Evolutionary conservation across 2,797 vertebrate genomes (phyloP), one percentile per base, ranked within the genome.

Genomic region (Dendrocincla tyrannina): DNA sequence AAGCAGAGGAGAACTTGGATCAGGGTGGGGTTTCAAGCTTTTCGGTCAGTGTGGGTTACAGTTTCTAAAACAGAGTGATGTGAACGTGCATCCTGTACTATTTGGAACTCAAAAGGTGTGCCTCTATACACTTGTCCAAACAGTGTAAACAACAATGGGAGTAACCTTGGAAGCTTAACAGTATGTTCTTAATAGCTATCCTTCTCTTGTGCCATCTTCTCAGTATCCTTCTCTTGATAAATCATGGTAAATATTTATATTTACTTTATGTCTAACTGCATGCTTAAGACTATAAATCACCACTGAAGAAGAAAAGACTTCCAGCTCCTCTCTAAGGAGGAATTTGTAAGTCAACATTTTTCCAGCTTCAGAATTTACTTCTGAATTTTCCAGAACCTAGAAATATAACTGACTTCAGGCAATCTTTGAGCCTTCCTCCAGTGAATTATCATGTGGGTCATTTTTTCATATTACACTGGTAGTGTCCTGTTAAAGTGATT

Each of bases 401-500:
- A 95, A 90, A 73, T 79, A 30, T 27, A 62, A 50, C 15, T 74
- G 67, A 85, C 42, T 59, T 88, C 24, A 74, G 64, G 59, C 59
- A 91, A 87, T 64, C 44, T 87, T 27, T 67, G 84, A 67, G 32
- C 33, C 44, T 76, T 76, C 11, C 41, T 87, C 50, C 56, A 79
- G 25, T 77, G 37, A 64, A 86, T 47, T 70, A 35, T 68, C 68
- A 46, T 23, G 24, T 67, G 44, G 39, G 14, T 62, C 1, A 41
- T 56, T 90, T 93, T 86, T 93, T 82, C 42, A 33, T 46, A 39
- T 47, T 86, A 49, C 52, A 19, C 18, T 39, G n/a, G 52, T 23
- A 13, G 6, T 76, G 47, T 92, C 50, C 67, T 85, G 52, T 75
- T 94, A 88, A 92, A 95, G 91, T 85, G 82, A 90, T 76, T 91